phyloP scores from a whole-genome alignment of 2,797 vertebrate genomes.

The Neopelma chrysocephalum region DNA sequence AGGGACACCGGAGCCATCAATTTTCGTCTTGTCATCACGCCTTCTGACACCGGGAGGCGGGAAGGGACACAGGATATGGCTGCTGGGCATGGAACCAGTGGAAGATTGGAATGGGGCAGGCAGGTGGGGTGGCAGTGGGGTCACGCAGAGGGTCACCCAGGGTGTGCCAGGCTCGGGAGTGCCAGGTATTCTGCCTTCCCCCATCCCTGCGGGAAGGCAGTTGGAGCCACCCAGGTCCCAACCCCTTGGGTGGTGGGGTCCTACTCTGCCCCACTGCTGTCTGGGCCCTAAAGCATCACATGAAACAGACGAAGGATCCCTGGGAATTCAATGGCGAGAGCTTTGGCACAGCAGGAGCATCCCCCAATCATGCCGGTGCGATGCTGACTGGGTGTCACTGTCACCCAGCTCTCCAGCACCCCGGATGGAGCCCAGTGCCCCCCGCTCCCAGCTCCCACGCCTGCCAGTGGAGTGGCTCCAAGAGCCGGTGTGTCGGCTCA shows the following conservation, averaged over 20 bases:
- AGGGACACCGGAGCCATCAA: neutral
- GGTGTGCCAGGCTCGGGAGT: no score
- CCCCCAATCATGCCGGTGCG: accelerated
- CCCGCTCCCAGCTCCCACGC: accelerated
- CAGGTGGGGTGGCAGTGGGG: neutral
- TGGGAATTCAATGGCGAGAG: accelerated
- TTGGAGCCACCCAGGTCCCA: neutral
- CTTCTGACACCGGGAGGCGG: neutral
- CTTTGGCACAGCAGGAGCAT: neutral
- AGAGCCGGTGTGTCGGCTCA: neutral
- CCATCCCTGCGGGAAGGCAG: neutral
- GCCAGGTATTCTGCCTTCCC: neutral
- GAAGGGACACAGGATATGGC: accelerated
- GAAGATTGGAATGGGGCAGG: neutral
- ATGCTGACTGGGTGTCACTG: neutral
- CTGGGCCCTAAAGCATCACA: neutral
- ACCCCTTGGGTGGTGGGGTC: neutral
- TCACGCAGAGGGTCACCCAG: neutral
- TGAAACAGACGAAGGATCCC: accelerated
- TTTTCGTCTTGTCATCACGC: constrained; percentile 1
- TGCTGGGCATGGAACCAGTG: accelerated
- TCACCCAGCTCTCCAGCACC: neutral
- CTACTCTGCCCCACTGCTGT: accelerated
- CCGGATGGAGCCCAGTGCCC: accelerated
- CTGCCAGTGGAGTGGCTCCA: neutral